phyloP scores from a whole-genome alignment of 2,113 vertebrate genomes.

The Pelobates fuscus region DNA sequence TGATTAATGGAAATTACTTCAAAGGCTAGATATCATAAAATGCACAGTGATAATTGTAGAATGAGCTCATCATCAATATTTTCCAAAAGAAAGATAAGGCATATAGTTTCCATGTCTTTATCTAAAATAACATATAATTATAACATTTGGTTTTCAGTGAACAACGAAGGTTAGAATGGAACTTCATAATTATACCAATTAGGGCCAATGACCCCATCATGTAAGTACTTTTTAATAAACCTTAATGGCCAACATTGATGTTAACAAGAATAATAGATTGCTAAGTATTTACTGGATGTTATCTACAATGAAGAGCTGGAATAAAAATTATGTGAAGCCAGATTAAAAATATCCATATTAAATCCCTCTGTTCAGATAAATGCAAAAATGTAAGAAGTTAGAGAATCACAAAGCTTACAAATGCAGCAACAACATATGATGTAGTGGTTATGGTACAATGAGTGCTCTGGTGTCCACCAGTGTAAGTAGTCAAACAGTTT shows the following conservation, averaged over 20 bases:
- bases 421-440: no score
- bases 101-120: conserved; percentile 14
- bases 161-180: conserved; percentile 16
- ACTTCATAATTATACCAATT: conserved; percentile 42
- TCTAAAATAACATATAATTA: conserved; percentile 47
- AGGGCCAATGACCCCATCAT: conserved; percentile 39
- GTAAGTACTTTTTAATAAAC: conserved; percentile 33
- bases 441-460: no score
- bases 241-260: conserved; percentile 22
- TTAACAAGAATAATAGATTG: conserved; percentile 9
- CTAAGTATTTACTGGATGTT: conserved; percentile 9
- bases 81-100: conserved; percentile 5
- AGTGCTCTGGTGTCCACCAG: no score
- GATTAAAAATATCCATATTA: no score
- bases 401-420: no score
- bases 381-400: no score
- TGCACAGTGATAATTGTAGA: conserved; percentile 20
- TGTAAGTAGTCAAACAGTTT: no score
- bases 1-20: conserved; percentile 27
- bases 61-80: conserved; percentile 28
- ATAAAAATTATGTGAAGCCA: no score
- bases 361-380: no score
- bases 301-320: not conserved
- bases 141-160: conserved; percentile 16
- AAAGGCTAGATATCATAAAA: conserved; percentile 34